Base-by-base conservation (phyloP, 2,113 vertebrate genomes). In the Pelusios castaneus region DNA sequence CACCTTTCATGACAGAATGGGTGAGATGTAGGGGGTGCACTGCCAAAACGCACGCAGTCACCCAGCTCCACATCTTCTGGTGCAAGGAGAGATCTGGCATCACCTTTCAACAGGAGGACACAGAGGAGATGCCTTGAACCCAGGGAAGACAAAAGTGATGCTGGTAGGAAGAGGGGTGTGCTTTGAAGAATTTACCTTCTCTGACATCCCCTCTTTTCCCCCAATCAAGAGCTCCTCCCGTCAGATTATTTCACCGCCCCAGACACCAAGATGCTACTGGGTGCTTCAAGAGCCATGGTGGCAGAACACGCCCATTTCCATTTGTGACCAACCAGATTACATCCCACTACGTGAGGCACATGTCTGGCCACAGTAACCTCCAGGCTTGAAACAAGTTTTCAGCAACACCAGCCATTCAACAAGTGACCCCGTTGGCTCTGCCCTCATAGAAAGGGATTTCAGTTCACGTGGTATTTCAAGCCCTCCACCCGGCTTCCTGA, bases 351-450 rank as follows among this genome's bases (percentile, higher is more conserved):
- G 1, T 4, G 13, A 7, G 70, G 73, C 41, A 25, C 24, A 45
- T 5, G 25, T 45, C 41, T 45, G 24, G 73, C 41, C 10, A 12
- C 73, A 76, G 27, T 14, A 76, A 43, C 41, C 41, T 70, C 19
- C 63, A 38, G n/a, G 34, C 19, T 70, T 47, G 10, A 47, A n/a
- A 38, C 21, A 70, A 38, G 38, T 0, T 0, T n/a, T 6, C 56
- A 73, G 75, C 83, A 82, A 87, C 90, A 91, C 77, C 47, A 4
- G 0, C 60, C 0, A 0, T 27, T 73, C 31, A 67, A 21, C 17
- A 67, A 5, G 21, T 63, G 14, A n/a, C 14, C 60, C 60, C 60
- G 10, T 63, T 34, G 3, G 34, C 34, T 67, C 34, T 8, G 34
- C 63, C 17, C 6, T 16, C 16, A n/a, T 19, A n/a, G 7, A 19